Evolutionary conservation across 2,888 invertebrate genomes (phyloP), one percentile per base, ranked within the genome.

Genomic region (Xestia xanthographa): DNA sequence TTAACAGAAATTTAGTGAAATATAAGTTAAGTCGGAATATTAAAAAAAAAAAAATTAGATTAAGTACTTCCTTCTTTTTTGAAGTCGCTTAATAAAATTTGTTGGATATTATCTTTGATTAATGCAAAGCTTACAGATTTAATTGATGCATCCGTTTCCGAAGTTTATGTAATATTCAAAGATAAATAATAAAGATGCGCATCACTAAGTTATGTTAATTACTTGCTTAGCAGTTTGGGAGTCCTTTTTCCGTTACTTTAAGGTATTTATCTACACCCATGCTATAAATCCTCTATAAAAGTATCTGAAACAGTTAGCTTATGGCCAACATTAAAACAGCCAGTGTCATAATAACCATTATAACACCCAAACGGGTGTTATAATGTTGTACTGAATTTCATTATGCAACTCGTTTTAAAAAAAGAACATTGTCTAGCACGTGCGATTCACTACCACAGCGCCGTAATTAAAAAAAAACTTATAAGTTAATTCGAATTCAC

Each of bases 141-240:
- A n/a, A 34, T 9, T 17, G 22, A 53, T 63, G 29, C 45, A 77
- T n/a, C 45, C 38, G 45, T 53, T 45, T 78, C n/a, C 22, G 41
- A 6, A 26, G 14, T 34, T 67, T 48, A 67, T 22, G 67, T 80
- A 67, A 79, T 48, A 17, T 2, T 2, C n/a, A 48, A 72, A 62
- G 45, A 71, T 79, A 45, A 66, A 53, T 62, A 71, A 62, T 45
- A 60, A 71, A 38, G n/a, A 50, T 68, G 65, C 20, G 26, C 75
- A 34, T 63, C 41, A 65, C 50, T 5, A 65, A 65, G 58, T 38
- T 75, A 66, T 73, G 80, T 6, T 79, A 72, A 78, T 79, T 4
- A 71, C 29, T 79, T 79, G 66, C 78, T 66, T 79, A 58, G 60
- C 53, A 38, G 22, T 66, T 65, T 11, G 9, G n/a, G 11, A 14